Evolutionary conservation across 2,113 vertebrate genomes (phyloP).

Genomic region (Petroica traversi): DNA sequence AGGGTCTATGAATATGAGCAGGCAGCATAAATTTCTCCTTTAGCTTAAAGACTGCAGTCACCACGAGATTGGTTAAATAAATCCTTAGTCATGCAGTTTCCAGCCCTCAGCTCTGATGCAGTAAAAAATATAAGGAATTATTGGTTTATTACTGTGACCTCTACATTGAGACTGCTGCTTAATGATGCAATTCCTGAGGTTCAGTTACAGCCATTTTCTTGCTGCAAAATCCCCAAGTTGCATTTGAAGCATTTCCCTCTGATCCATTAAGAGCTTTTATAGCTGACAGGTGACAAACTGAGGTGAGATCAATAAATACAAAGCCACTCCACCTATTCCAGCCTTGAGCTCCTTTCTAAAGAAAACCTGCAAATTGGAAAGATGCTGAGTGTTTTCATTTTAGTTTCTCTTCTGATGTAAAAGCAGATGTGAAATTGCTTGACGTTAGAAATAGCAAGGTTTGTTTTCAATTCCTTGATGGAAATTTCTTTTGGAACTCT

Average conservation of each 20-base stretch:
- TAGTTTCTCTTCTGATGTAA: neutral
- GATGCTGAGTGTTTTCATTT: neutral
- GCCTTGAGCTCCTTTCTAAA: neutral
- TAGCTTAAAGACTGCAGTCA: neutral
- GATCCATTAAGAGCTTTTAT: neutral
- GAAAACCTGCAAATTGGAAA: neutral
- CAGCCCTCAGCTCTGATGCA: neutral
- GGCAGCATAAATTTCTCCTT: neutral
- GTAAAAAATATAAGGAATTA: neutral
- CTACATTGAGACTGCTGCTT: neutral
- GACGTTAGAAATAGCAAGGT: neutral
- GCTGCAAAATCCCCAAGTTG: neutral
- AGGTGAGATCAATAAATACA: neutral
- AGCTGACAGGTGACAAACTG: neutral
- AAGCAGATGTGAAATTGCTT: neutral
- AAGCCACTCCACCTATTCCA: neutral
- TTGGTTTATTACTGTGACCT: neutral
- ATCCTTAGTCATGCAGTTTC: neutral
- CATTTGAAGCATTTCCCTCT: neutral
- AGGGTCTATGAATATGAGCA: neutral
- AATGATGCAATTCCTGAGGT: neutral
- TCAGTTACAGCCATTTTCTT: neutral
- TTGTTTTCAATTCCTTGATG: neutral
- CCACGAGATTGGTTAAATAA: neutral
- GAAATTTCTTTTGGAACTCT: neutral